Evolutionary conservation across 2,888 invertebrate species (phyloP), one percentile per base, ranked within the genome.

Genomic region (Plebejus argus): DNA sequence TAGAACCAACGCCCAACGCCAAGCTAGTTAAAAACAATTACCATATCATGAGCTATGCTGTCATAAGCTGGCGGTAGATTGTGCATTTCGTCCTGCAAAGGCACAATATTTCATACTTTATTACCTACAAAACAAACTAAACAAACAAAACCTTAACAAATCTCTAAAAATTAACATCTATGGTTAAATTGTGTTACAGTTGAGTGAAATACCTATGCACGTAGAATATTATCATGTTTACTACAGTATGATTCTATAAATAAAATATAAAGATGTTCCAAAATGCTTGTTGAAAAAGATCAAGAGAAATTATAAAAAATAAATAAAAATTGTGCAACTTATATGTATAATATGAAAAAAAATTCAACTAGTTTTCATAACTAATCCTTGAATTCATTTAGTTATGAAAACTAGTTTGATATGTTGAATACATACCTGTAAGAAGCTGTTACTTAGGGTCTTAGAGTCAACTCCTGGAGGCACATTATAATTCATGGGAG

Each of bases 21-120:
- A 35, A 35, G 15, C 23, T 70, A 35, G 18, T 35, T 18, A 82
- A 78, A 82, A 81, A 83, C 84, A 90, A 91, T 94, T 95, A 97
- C 97, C 96, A 96, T 95, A 91, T 97, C 96, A 85, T 97, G 97
- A 85, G 96, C 96, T 84, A 96, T 95, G 90, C 96, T 96, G 91
- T 95, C 95, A 89, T 96, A 96, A 85, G 96, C 95, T 83, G 96
- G 95, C 80, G 95, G 96, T 82, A 95, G 94, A 92, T 95, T 95
- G 89, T 95, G 89, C 89, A 93, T 93, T 94, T 95, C 96, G 84
- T 96, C 96, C 95, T 97, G 94, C 82, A 90, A 79, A 35, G 77
- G 78, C 56, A 71, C 78, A 78, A 74, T 15, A 78, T 77, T 78
- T 76, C 80, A 79, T 33, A 76, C 58, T 77, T 53, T 75, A 53